Base-by-base conservation (phyloP, 2,113 vertebrate species). In the Proteles cristata region DNA sequence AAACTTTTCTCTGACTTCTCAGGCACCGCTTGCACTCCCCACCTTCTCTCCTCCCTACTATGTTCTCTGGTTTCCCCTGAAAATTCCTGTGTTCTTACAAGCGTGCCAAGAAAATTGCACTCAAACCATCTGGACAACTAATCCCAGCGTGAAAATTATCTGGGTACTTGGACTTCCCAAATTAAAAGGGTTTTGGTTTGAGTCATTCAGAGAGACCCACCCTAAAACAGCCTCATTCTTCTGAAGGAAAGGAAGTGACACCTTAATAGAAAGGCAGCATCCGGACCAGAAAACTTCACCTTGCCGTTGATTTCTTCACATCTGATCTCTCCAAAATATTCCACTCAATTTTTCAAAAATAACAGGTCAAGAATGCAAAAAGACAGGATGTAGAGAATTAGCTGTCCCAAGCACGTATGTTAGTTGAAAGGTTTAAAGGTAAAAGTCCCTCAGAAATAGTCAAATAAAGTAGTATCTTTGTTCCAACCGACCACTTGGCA, bases 121-220 rank as follows among this genome's bases (percentile, higher is more conserved):
- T 97, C 92, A 53, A 86, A 88, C 97, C 98, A 97, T 97, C 97
- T 98, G 97, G 96, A 94, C 87, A 90, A 97, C 90, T 97, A 97
- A 98, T 98, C 95, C 90, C 94, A 97, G 96, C 55, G 2, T 98
- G 97, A 96, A 98, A 97, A 97, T 96, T 87, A 93, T 95, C 96
- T 94, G 82, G 92, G 95, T 98, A 48, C 90, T 97, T 71, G 58
- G 90, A 35, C 96, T 97, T 96, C 97, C 95, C 66, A 68, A 94
- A 94, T 90, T 65, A 65, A 93, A 96, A 96, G 82, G 35, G 63
- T 93, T 97, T 91, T 90, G 71, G 86, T 96, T 94, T 97, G 90
- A 97, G 81, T 98, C 96, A 94, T 96, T 97, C 96, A 92, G 48
- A 69, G 90, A 96, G 88, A 94, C 95, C 82, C 61, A 3, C 81